Evolutionary conservation across 2,113 vertebrate genomes (phyloP), one percentile per base, ranked within the genome.

Genomic region (Amphilophus citrinellus): DNA sequence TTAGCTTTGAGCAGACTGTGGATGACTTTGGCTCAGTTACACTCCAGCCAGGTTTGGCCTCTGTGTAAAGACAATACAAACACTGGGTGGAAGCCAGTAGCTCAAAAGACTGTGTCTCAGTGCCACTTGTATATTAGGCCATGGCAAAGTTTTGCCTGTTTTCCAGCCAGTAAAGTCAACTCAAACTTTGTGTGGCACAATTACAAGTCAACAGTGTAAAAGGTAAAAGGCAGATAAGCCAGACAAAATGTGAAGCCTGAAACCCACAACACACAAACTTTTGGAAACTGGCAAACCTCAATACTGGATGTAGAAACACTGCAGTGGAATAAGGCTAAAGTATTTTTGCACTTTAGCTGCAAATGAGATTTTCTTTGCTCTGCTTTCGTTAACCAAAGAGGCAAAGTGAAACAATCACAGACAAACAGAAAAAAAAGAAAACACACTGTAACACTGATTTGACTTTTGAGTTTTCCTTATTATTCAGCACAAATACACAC

Each of bases 121-220:
- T 89, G 85, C 88, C 90, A 87, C 76, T 15, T 61, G 63, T 84
- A 75, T 89, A 84, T 84, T 77, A 77, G 84, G 68, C 91, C 68
- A 37, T 78, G 81, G 88, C 84, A 87, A 90, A 87, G 87, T 88
- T 87, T 79, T 61, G 68, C 77, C 82, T 82, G 65, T 68, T 80
- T 61, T 65, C 42, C 44, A 81, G 91, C 91, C 91, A 91, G 83
- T 35, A 76, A 90, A 93, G 76, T 91, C 82, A 60, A 53, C 53
- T 80, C 71, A 85, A 93, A 94, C 91, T 94, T 92, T 86, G 32
- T 32, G 61, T 84, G 83, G 78, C 84, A 88, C 76, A 63, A 81
- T 61, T 73, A 81, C 75, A 86, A 82, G 73, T 63, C 61, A 66
- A 50, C 24, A 76, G 14, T 59, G 60, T 9, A 24, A 84, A 83